Evolutionary conservation across 2,797 vertebrate species (phyloP), one percentile per base, ranked within the genome.

Genomic region (Sus cebifrons): DNA sequence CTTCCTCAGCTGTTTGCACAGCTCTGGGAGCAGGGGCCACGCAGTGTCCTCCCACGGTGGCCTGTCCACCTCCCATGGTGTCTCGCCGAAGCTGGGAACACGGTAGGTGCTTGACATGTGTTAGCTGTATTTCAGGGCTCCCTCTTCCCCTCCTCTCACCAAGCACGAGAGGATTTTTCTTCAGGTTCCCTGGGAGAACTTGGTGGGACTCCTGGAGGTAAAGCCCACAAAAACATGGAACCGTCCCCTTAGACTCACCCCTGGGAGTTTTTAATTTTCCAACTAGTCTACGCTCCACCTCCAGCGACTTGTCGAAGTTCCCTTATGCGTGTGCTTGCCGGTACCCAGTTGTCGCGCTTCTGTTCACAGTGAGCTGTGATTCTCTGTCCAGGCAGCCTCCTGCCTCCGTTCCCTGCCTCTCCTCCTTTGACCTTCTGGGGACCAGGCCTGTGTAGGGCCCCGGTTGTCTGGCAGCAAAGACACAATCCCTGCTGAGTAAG

Each of bases 261-360:
- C 25, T 20, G 13, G n/a, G 64, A 32, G 52, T 1, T 56, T 70
- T 40, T 67, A 5, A 44, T 40, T 73, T 17, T 91, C 14, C 13
- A 2, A 29, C 29, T 52, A 0, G 56, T 52, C 58, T 40, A 14
- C 12, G 3, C 0, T 1, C 2, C 21, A 86, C 56, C 36, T n/a
- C 25, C 5, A n/a, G n/a, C 1, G 3, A 0, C 5, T 60, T 10
- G 18, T 12, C 21, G 40, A 32, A n/a, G 54, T 58, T 18, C 2
- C 16, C 4, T 3, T 13, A 10, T 58, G 1, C 14, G 5, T 2
- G 0, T 36, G 29, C 32, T 52, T 29, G 0, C 25, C 5, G 0
- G 74, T 21, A 44, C 58, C 18, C 23, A 36, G 14, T n/a, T 64
- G n/a, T 58, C 15, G 0, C 2, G 20, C 70, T 29, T 58, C 65